Evolutionary conservation across 2,113 vertebrate species (phyloP), one percentile per base, ranked within the genome.

Genomic region (Corythoichthys haematopterus): DNA sequence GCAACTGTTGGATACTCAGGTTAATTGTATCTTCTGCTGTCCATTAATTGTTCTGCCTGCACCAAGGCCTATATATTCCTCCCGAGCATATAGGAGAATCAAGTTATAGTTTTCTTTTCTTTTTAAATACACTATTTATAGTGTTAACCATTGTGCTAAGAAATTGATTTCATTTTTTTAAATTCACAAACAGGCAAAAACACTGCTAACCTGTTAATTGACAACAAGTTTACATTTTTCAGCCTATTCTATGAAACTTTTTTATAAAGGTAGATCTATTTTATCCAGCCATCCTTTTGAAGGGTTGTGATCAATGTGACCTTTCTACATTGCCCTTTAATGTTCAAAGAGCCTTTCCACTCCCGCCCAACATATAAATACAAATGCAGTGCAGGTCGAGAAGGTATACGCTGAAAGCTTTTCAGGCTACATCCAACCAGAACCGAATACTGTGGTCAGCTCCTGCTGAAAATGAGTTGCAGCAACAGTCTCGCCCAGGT

Each of bases 401-500:
- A 74, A 68, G 52, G 28, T 55, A 28, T 28, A 1, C 3, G 50
- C 7, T 55, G 35, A 53, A 67, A 56, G 46, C 38, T 43, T 61
- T 43, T 61, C 11, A 20, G 37, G n/a, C 16, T 38, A 13, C 16
- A 10, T n/a, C 16, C 57, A 58, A 15, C 6, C 58, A 9, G 15
- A 9, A 60, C 37, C 13, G 3, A 20, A 43, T 5, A 6, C 15
- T 16, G 55, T 36, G 38, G 4, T 45, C 10, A n/a, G 2, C 3
- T 60, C 16, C 93, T 92, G 80, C 75, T 81, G 69, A 93, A 90
- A 65, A 85, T 84, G 59, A 85, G 88, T 65, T 91, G 90, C 86
- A 92, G 85, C n/a, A 91, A 71, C 82, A 91, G 89, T 53, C 87
- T 90, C 2, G 80, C 92, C 56, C 91, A 92, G 75, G 92, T 91